Conservation (phyloP, 2,888 invertebrate genomes). For the Tortrix viridana region DNA sequence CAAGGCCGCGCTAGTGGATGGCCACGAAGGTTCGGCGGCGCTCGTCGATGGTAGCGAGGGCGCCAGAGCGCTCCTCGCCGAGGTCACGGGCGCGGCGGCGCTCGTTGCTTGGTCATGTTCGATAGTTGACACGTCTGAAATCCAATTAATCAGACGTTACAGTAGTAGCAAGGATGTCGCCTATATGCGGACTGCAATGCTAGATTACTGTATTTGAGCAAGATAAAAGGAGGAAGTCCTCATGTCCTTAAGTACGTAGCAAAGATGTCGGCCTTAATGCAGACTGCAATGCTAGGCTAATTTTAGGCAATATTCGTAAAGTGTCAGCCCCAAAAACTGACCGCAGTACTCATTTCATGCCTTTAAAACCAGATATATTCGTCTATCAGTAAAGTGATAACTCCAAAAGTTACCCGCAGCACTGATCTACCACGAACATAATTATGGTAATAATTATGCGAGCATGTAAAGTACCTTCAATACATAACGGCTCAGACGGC, state of each 20-base stretch:
- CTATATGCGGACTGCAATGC: too few species aligned
- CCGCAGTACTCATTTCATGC: constrained; percentile 5
- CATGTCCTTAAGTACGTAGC: too few species aligned
- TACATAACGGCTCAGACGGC: background rate
- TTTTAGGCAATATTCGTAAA: background rate
- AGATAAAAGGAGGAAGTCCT: too few species aligned
- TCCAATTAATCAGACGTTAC: background rate
- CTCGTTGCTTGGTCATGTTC: too few species aligned
- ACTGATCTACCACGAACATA: background rate
- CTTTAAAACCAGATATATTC: background rate
- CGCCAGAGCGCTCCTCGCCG: too few species aligned
- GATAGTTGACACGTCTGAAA: background rate
- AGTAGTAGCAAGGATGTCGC: background rate
- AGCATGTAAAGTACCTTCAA: background rate
- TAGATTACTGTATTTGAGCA: too few species aligned
- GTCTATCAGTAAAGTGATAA: background rate
- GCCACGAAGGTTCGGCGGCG: background rate
- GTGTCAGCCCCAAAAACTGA: constrained; percentile 9
- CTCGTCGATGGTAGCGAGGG: background rate
- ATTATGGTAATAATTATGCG: too few species aligned
- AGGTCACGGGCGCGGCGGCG: too few species aligned
- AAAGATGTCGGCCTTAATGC: constrained; percentile 5
- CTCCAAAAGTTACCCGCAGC: background rate
- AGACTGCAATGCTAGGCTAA: background rate
- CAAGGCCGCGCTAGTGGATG: background rate